Conservation (phyloP, 2,888 invertebrate species). For the Apotomis capreana region DNA sequence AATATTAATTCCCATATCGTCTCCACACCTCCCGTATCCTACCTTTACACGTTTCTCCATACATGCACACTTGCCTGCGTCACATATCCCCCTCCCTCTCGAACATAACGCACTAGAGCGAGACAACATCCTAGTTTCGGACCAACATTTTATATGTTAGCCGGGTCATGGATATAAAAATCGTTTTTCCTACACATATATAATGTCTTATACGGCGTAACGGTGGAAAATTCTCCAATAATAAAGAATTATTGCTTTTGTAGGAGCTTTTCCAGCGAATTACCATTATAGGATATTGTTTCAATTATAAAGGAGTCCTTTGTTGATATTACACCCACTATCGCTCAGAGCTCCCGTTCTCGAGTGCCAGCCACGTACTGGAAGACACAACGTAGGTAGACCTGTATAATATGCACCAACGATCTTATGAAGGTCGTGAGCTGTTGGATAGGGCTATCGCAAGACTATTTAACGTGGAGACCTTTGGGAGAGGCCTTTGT, state of each 20-base stretch:
- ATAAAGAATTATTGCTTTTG: conserved; percentile 72
- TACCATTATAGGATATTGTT: conserved; percentile 48
- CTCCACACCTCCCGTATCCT: conserved; percentile 59
- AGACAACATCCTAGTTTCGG: conserved; percentile 70
- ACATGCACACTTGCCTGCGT: conserved; percentile 70
- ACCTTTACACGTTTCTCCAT: conserved; percentile 60
- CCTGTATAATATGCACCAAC: no score
- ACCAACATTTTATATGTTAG: conserved; percentile 83
- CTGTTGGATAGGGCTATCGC: no score
- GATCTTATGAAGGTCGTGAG: no score
- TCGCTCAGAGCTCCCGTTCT: no score
- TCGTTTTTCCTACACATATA: conserved; percentile 74
- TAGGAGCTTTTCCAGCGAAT: conserved; percentile 59
- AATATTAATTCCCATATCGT: conserved; percentile 37
- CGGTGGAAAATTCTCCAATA: conserved; percentile 71
- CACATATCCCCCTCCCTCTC: conserved; percentile 72
- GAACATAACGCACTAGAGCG: conserved; percentile 57
- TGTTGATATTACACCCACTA: neutral
- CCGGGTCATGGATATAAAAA: conserved; percentile 84
- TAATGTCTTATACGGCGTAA: conserved; percentile 55
- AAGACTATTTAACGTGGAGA: no score
- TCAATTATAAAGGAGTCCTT: conserved; percentile 19
- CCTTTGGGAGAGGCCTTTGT: no score
- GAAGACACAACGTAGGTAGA: no score
- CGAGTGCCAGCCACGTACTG: no score